Percentiles rank a stretch among this genome's conserved stretches.
phyloP scores from a whole-genome alignment of 2,113 vertebrate species.

The Myrmophylax atrothorax region DNA sequence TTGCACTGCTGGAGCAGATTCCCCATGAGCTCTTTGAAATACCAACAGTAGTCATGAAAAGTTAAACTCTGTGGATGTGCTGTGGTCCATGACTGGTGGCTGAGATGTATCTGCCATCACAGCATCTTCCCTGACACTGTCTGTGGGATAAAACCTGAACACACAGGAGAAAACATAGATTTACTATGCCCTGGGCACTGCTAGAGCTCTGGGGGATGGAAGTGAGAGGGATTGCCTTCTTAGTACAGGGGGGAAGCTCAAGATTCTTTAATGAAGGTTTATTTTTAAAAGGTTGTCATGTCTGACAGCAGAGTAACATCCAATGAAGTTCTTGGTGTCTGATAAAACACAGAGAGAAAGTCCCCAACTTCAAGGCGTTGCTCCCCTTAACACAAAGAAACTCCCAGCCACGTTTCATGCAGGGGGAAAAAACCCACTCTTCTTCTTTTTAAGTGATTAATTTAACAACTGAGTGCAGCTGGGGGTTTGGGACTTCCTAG shows the following conservation, averaged over 20 bases:
- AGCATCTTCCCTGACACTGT: rapidly evolving
- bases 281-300: neutral
- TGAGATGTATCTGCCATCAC: neutral
- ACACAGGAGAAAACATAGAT: rapidly evolving
- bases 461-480: neutral
- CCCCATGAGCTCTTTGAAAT: neutral
- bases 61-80: neutral
- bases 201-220: neutral
- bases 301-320: neutral
- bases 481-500: neutral
- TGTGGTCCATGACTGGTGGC: rapidly evolving
- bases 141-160: neutral
- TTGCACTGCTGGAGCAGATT: neutral
- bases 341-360: neutral
- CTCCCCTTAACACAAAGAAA: neutral
- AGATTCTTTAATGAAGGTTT: neutral
- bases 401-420: neutral
- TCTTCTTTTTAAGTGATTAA: neutral
- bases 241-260: neutral
- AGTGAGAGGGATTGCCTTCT: neutral
- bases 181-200: neutral
- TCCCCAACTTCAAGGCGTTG: neutral
- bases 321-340: neutral
- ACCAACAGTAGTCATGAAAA: neutral
- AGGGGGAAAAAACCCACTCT: rapidly evolving